These are phyloP conservation scores for Dynastes hyllus DNA, from an alignment of 2,888 invertebrate species.

Conservation along the genomic window DNA sequence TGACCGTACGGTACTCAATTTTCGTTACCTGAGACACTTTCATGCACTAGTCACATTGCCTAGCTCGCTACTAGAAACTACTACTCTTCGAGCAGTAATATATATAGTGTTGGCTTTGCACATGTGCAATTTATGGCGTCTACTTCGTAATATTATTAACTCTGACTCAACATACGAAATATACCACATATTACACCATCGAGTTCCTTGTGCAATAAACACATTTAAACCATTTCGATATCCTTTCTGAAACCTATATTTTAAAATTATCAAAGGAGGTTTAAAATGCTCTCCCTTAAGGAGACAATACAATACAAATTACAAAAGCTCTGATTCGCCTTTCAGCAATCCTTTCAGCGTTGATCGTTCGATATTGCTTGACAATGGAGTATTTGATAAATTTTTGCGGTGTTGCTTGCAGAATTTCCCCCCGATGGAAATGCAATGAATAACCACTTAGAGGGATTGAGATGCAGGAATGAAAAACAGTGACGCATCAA, in stretches of 20 bases:
- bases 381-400: constrained; percentile 41
- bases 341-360: constrained; percentile 3
- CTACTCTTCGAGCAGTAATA: no score
- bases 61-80: no score
- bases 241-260: not conserved
- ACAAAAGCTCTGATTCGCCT: not conserved
- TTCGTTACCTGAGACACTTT: no score
- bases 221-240: no score
- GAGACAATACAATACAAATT: not conserved
- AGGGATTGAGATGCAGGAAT: not conserved
- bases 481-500: constrained; percentile 45
- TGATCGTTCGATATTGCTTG: constrained; percentile 24
- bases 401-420: constrained; percentile 34
- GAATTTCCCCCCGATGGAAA: constrained; percentile 30
- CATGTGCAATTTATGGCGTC: no score
- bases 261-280: not conserved
- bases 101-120: no score
- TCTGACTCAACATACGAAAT: no score
- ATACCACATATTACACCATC: no score
- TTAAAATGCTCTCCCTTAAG: not conserved
- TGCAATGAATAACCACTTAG: constrained; percentile 38
- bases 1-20: no score
- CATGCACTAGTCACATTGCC: no score
- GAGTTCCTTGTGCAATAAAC: no score
- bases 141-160: no score